phyloP scores from a whole-genome alignment of 2,797 vertebrate species.

The Periophthalmus magnuspinnatus region DNA sequence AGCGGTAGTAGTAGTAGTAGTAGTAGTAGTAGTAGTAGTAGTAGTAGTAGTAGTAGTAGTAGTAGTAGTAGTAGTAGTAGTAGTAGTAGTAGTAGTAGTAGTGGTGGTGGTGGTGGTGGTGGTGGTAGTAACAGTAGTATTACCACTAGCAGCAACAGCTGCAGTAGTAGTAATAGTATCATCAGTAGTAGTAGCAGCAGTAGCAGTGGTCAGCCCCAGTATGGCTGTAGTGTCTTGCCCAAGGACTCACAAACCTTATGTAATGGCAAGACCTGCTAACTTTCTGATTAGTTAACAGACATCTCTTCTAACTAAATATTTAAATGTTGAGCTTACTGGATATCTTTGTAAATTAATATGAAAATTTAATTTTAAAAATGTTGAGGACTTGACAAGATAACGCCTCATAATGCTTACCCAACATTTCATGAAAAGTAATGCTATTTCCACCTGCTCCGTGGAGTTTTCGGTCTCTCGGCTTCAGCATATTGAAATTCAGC shows the following conservation, averaged over 20 bases:
- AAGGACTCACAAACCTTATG: background rate
- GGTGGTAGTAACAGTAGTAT: too few relatives aligned
- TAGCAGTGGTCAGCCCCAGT: too few relatives aligned
- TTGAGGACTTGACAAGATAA: background rate
- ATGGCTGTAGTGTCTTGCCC: background rate
- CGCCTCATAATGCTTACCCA: background rate
- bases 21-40: too few relatives aligned
- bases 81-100: too few relatives aligned
- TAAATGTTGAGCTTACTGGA: background rate
- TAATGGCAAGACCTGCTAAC: background rate
- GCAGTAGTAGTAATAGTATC: too few relatives aligned
- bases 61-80: too few relatives aligned
- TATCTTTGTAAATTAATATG: background rate
- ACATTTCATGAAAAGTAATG: background rate
- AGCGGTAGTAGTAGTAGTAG: too few relatives aligned
- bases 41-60: too few relatives aligned
- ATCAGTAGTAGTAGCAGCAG: too few relatives aligned
- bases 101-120: too few relatives aligned
- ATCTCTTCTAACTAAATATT: background rate
- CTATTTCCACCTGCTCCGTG: slow-evolving; percentile 19
- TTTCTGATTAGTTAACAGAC: background rate
- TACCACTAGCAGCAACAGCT: too few relatives aligned
- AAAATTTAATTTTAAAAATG: background rate
- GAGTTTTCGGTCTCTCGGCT: slow-evolving; percentile 37
- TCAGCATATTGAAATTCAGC: slow-evolving; percentile 46